Evolutionary conservation across 2,797 vertebrate genomes (phyloP).

Genomic region (Picus viridis): DNA sequence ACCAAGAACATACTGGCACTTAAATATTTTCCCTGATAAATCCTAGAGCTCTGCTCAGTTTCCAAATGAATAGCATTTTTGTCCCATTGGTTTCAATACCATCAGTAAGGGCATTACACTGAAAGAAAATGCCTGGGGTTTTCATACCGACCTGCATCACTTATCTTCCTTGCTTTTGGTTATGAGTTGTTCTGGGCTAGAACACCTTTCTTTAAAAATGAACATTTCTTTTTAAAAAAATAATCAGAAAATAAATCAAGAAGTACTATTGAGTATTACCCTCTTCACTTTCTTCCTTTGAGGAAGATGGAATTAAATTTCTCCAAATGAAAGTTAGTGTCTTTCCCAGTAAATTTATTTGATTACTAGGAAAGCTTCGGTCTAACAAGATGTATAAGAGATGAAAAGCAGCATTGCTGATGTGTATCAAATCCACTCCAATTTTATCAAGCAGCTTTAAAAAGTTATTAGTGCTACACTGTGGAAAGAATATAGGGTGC

Average conservation of each 20-base stretch:
- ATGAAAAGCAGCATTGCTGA: constrained; percentile 69
- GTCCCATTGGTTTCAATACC: neutral
- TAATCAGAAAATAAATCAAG: neutral
- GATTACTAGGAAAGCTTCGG: constrained; percentile 40
- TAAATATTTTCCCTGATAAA: neutral
- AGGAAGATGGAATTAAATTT: constrained; percentile 28
- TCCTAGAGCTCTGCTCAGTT: neutral
- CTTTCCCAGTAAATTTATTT: constrained; percentile 37
- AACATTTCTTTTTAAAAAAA: neutral
- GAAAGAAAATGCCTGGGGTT: neutral
- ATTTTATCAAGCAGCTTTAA: constrained; percentile 44
- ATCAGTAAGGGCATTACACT: neutral
- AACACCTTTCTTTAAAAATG: neutral
- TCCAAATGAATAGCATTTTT: neutral
- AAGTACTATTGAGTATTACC: neutral
- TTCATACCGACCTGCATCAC: neutral
- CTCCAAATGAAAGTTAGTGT: constrained; percentile 36
- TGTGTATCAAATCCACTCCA: constrained; percentile 37
- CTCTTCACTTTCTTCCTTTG: neutral
- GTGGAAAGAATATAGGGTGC: neutral
- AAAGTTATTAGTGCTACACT: constrained; percentile 23
- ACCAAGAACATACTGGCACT: neutral
- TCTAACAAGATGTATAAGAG: constrained; percentile 12
- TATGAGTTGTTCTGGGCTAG: neutral
- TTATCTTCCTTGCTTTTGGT: neutral